Evolutionary conservation across 1,140 invertebrate species (phyloP).

Genomic region (Penaeus chinensis): DNA sequence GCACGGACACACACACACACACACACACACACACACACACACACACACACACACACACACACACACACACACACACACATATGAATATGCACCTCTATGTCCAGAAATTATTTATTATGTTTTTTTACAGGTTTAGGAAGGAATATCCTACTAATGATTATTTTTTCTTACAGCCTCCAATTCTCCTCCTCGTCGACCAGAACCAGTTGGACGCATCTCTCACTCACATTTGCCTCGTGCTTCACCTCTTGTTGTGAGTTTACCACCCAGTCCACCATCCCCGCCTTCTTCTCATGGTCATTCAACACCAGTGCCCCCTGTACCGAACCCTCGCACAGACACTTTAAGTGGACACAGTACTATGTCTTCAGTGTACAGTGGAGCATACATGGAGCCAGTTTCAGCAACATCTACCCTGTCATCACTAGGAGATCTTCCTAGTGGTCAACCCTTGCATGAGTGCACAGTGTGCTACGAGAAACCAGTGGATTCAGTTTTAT

Average conservation of each 20-base stretch:
- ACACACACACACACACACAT: no score
- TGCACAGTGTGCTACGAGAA: slow-evolving; percentile 96
- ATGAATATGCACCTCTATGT: no score
- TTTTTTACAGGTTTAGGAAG: background rate
- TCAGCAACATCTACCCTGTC: slow-evolving; percentile 52
- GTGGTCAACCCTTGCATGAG: slow-evolving; percentile 70
- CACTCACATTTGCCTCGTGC: slow-evolving; percentile 46
- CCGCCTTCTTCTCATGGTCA: slow-evolving; percentile 41
- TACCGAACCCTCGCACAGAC: slow-evolving; percentile 9
- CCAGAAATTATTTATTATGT: no score
- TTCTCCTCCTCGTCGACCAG: slow-evolving; percentile 54
- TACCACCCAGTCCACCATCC: slow-evolving; percentile 50
- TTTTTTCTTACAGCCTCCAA: slow-evolving; percentile 35
- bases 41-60: no score
- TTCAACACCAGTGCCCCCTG: slow-evolving; percentile 28
- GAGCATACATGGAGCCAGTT: slow-evolving; percentile 55
- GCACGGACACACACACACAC: no score
- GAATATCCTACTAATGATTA: background rate
- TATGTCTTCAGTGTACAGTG: slow-evolving; percentile 56
- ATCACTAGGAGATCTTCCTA: slow-evolving; percentile 41
- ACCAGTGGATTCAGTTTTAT: slow-evolving; percentile 90
- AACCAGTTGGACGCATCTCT: slow-evolving; percentile 27
- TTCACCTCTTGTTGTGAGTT: slow-evolving; percentile 50
- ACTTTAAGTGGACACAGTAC: slow-evolving; percentile 45
- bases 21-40: no score